Conservation (phyloP, 2,888 invertebrate genomes). For the Gymnosoma rotundatum region DNA sequence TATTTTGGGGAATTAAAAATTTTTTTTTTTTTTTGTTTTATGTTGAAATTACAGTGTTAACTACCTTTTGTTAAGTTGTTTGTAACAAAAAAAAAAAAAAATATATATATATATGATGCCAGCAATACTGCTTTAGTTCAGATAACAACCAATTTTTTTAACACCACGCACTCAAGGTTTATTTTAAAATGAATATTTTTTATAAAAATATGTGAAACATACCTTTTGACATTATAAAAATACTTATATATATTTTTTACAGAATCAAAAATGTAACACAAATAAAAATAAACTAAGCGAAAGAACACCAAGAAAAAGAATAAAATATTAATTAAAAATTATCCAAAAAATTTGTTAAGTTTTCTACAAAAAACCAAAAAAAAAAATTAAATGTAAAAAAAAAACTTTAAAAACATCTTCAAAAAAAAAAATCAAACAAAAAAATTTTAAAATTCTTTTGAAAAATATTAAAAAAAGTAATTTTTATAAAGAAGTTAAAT, state of each 20-base stretch:
- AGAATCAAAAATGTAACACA: constrained; percentile 69
- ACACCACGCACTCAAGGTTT: constrained; percentile 29
- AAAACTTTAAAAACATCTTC: constrained; percentile 42
- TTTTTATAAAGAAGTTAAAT: constrained; percentile 50
- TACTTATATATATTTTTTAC: constrained; percentile 71
- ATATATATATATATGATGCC: too few species aligned
- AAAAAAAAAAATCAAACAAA: constrained; percentile 56
- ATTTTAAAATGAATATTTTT: constrained; percentile 34
- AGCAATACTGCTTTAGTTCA: not conserved
- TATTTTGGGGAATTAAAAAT: too few species aligned
- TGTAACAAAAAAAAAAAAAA: too few species aligned
- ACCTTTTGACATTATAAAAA: constrained; percentile 56
- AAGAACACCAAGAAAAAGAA: constrained; percentile 66
- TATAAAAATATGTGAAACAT: constrained; percentile 33
- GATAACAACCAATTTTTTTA: constrained; percentile 2
- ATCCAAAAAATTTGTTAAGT: constrained; percentile 49
- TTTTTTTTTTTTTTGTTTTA: too few species aligned
- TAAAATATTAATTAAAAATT: constrained; percentile 39
- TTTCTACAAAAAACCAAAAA: constrained; percentile 51
- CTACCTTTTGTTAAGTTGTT: too few species aligned
- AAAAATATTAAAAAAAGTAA: constrained; percentile 52
- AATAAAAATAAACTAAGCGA: constrained; percentile 68
- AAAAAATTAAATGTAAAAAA: constrained; percentile 54
- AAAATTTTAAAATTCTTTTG: constrained; percentile 40
- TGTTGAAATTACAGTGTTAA: too few species aligned